Base-by-base conservation (phyloP, 53 echinoderm and acorn worm species). In the Patiria pectinifera region DNA sequence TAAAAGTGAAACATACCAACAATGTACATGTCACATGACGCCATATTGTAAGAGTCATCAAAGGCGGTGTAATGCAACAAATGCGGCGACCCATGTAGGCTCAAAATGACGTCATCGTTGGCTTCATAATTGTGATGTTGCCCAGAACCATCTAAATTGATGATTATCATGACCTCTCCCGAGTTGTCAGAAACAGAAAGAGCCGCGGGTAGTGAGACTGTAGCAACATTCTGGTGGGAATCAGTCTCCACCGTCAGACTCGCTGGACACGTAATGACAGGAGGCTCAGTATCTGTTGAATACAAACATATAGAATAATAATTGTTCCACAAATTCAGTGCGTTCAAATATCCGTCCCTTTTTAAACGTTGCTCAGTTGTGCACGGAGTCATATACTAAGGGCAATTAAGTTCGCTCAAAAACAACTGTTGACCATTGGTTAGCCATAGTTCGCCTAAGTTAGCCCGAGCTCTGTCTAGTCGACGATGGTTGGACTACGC, bases 21-120 rank as follows among this genome's bases (percentile, higher is more conserved):
- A n/a, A 82, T 82, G 24, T 59, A n/a, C 82, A 82, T 82, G 44
- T 58, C 58, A 59, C 82, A 82, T 22, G 59, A n/a, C 16, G 58
- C 82, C 24, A 14, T 82, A 2, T 82, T 82, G 82, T 59, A 6
- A 6, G 82, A 82, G 22, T 23, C 82, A n/a, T 82, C 82, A n/a
- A 21, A 11, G 18, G 59, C 82, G 3, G 24, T 82, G 59, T 82
- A 82, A 3, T 59, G 82, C 82, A 82, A 23, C 24, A 82, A 59
- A 59, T 82, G 82, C 49, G 60, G 82, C 18, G 82, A 82, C 59
- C 59, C 6, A 0, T 10, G 14, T 46, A 59, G 60, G 45, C 82
- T 82, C 23, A 82, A 59, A n/a, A 46, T 82, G 58, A 82, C n/a
- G 25, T 35, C 82, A 22, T 82, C 60, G 44, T 59, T 59, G 4